phyloP scores from a whole-genome alignment of 2,888 invertebrate species.

The Caenorhabditis doughertyi region DNA sequence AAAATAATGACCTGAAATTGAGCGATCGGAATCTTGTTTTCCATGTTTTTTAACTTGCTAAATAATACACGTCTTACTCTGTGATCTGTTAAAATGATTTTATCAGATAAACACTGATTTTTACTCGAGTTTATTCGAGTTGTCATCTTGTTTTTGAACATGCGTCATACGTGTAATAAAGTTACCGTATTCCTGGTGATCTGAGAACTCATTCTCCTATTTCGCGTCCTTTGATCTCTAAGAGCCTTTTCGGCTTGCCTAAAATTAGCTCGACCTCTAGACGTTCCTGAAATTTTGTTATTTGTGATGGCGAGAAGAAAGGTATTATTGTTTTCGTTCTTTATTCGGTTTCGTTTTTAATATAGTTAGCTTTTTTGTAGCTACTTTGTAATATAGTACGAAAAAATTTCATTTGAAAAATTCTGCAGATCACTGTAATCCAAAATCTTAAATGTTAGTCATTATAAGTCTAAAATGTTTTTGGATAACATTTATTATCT shows the following conservation, averaged over 20 bases:
- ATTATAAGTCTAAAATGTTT: too few relatives aligned
- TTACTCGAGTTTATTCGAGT: background rate
- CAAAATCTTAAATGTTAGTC: too few relatives aligned
- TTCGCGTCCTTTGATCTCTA: conserved; percentile 30
- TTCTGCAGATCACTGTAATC: too few relatives aligned
- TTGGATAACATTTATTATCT: background rate
- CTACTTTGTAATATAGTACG: too few relatives aligned
- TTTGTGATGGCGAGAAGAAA: too few relatives aligned
- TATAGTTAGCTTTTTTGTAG: too few relatives aligned
- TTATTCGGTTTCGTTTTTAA: too few relatives aligned
- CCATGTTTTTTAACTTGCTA: background rate
- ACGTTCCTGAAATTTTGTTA: conserved; percentile 37
- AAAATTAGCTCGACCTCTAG: conserved; percentile 49
- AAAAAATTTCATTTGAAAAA: too few relatives aligned
- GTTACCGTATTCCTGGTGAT: conserved; percentile 14
- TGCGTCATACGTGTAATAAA: background rate
- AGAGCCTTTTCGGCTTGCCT: conserved; percentile 57
- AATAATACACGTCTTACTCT: background rate
- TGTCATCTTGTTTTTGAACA: background rate
- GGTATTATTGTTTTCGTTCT: too few relatives aligned
- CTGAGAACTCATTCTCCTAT: conserved; percentile 25
- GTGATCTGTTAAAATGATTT: background rate
- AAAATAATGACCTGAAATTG: conserved; percentile 1
- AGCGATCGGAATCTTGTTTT: background rate
- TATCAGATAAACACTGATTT: background rate